A percentile compares a stretch with the other conserved stretches of the same genome.
phyloP scores from a whole-genome alignment of 2,797 vertebrate genomes.

The Epinephelus coioides region DNA sequence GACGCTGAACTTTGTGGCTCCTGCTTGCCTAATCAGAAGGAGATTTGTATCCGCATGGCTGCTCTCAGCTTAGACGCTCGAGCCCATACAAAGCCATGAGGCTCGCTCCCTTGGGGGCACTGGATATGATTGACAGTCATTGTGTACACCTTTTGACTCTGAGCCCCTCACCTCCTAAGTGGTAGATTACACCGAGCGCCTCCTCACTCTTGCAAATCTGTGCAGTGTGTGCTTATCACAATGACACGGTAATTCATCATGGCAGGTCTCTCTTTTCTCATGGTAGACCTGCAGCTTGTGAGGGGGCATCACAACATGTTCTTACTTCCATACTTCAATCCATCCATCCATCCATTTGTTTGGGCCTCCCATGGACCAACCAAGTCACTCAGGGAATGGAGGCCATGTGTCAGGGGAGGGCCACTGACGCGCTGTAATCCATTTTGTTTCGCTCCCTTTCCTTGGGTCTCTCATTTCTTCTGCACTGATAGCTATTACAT shows the following conservation, averaged over 20 bases:
- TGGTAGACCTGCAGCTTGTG: slow-evolving; percentile 43
- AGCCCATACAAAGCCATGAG: slow-evolving; percentile 43
- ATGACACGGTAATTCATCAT: slow-evolving; percentile 70
- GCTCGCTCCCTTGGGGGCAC: slow-evolving; percentile 5
- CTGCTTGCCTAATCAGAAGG: slow-evolving; percentile 65
- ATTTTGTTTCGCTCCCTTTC: slow-evolving; percentile 85
- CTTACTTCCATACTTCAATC: slow-evolving; percentile 26
- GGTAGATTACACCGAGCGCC: slow-evolving; percentile 50
- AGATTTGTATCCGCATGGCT: slow-evolving; percentile 64
- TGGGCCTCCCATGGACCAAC: slow-evolving; percentile 47
- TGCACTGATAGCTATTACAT: slow-evolving; percentile 65
- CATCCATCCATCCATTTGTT: slow-evolving; percentile 32
- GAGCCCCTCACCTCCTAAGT: slow-evolving; percentile 49
- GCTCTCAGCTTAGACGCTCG: slow-evolving; percentile 41
- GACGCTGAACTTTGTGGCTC: slow-evolving; percentile 48
- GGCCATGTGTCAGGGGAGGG: slow-evolving; percentile 79
- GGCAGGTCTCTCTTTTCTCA: slow-evolving; percentile 63
- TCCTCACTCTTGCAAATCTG: slow-evolving; percentile 44
- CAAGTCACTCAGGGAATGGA: slow-evolving; percentile 66
- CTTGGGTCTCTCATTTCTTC: slow-evolving; percentile 64
- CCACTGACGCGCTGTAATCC: slow-evolving; percentile 80
- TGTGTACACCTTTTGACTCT: slow-evolving; percentile 63
- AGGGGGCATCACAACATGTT: slow-evolving; percentile 41
- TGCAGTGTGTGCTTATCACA: slow-evolving; percentile 38
- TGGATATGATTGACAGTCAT: slow-evolving; percentile 69